Evolutionary conservation across 2,888 invertebrate species (phyloP).

Genomic region (Ischnus inquisitorius): DNA sequence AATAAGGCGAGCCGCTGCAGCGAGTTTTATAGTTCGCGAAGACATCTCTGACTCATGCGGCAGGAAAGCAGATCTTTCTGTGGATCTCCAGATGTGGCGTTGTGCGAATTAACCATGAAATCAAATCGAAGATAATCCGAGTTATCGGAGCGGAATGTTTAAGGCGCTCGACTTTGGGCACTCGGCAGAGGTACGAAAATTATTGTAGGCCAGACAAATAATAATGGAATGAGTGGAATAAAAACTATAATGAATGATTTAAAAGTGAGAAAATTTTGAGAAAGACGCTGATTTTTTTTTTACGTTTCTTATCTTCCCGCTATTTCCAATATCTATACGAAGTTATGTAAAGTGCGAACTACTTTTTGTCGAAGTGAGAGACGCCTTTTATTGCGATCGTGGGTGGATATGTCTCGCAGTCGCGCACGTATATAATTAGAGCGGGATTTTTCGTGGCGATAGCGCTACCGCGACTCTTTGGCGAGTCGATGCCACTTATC

Average conservation of each 20-base stretch:
- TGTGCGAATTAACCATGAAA: neutral
- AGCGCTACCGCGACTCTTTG: neutral
- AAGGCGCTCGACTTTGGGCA: too few relatives aligned
- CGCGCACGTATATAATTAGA: conserved; percentile 20
- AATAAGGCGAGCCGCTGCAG: conserved; percentile 31
- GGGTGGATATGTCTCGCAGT: neutral
- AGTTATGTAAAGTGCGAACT: conserved; percentile 1
- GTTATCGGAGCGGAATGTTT: too few relatives aligned
- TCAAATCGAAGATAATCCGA: too few relatives aligned
- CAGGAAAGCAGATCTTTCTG: conserved; percentile 17
- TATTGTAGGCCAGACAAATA: too few relatives aligned
- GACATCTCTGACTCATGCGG: conserved; percentile 53
- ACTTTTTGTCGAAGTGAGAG: neutral
- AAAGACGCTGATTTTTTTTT: neutral
- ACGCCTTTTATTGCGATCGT: neutral
- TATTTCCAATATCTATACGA: neutral
- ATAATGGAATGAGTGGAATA: too few relatives aligned
- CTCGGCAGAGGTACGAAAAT: too few relatives aligned
- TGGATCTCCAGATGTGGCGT: neutral
- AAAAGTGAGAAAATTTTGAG: too few relatives aligned
- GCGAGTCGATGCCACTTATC: conserved; percentile 16
- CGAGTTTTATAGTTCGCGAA: conserved; percentile 48
- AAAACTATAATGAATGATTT: too few relatives aligned
- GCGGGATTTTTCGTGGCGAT: neutral
- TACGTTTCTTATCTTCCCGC: neutral